These are phyloP conservation scores for Oasisia sp. DNA, from an alignment of 2,888 invertebrate genomes.

Conservation along the genomic window DNA sequence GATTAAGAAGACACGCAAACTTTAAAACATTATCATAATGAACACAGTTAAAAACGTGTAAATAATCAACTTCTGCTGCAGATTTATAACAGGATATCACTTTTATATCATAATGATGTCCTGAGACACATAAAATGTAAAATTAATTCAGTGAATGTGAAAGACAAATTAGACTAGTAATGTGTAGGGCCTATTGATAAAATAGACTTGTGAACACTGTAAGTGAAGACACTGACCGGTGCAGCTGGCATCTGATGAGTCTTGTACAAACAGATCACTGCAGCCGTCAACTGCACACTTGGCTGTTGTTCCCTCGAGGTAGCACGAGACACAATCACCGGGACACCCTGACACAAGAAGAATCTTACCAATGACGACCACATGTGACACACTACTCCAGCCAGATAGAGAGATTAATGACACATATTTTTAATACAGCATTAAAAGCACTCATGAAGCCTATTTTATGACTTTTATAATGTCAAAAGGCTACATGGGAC, in stretches of 20 bases:
- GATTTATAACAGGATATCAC: no score
- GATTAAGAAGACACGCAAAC: no score
- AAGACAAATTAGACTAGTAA: not conserved
- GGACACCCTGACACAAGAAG: not conserved
- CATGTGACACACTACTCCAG: not conserved
- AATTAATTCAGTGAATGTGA: not conserved
- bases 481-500: not conserved
- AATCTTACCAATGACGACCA: not conserved
- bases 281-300: conserved; percentile 21
- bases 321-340: not conserved
- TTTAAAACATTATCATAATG: no score
- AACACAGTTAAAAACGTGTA: no score
- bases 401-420: not conserved
- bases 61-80: no score
- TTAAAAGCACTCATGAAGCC: no score
- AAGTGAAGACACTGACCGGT: not conserved
- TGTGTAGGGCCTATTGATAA: not conserved
- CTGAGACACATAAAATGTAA: no score
- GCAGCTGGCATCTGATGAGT: not conserved
- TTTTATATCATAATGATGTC: no score
- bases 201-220: not conserved
- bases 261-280: not conserved
- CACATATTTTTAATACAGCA: no score
- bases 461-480: no score
- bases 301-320: not conserved